These are phyloP conservation scores for Drosophila pseudotakahashii DNA, from an alignment of 2,888 invertebrate species.

Conservation along the genomic window DNA sequence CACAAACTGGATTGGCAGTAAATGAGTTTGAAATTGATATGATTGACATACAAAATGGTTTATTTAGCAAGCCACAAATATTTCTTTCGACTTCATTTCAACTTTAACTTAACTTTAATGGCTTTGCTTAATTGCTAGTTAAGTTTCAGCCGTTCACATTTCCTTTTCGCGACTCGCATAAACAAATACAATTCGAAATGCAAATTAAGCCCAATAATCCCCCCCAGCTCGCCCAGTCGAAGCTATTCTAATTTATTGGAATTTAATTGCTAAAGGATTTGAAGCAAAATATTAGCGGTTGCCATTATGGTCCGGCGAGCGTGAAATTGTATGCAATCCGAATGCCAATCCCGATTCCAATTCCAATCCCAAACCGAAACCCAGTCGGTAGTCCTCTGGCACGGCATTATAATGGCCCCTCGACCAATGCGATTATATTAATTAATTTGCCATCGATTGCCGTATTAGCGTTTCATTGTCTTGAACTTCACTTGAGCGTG, in stretches of 20 bases:
- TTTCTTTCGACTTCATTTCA: not conserved
- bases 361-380: not conserved
- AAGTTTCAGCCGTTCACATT: not conserved
- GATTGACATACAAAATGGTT: not conserved
- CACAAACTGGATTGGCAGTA: not conserved
- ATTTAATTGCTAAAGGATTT: constrained; percentile 65
- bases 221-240: constrained; percentile 4
- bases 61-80: not conserved
- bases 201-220: constrained; percentile 40
- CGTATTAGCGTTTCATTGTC: constrained; percentile 50
- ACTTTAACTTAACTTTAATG: constrained; percentile 4
- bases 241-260: constrained; percentile 53
- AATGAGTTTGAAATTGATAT: not conserved
- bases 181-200: constrained; percentile 32
- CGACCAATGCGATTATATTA: constrained; percentile 62
- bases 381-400: constrained; percentile 22
- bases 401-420: constrained; percentile 34
- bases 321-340: constrained; percentile 42
- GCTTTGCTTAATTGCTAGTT: constrained; percentile 1
- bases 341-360: not conserved
- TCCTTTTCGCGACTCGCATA: constrained; percentile 13
- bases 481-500: constrained; percentile 38
- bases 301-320: constrained; percentile 44
- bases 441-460: constrained; percentile 71
- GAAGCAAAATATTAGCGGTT: constrained; percentile 56